phyloP scores from a whole-genome alignment of 2,888 invertebrate species.

The Nomada fucata region DNA sequence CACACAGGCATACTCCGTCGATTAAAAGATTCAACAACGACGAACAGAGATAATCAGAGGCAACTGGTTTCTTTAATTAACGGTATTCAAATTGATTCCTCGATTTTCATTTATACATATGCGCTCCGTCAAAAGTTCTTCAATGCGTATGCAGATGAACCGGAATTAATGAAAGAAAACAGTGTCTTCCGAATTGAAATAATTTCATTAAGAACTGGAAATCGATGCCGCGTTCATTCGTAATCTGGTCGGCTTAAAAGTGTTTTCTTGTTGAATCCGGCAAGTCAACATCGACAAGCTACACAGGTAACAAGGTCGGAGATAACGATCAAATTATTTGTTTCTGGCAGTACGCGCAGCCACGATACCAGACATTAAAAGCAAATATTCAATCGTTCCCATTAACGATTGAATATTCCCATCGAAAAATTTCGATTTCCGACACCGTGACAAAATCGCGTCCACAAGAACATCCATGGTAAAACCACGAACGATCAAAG shows the following conservation, averaged over 20 bases:
- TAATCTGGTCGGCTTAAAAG: background rate
- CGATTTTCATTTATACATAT: background rate
- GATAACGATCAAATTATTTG: too few relatives aligned
- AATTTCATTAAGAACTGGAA: background rate
- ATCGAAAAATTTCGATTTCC: too few relatives aligned
- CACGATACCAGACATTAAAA: too few relatives aligned
- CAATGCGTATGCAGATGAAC: slow-evolving; percentile 18
- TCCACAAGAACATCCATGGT: too few relatives aligned
- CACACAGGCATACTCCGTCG: background rate
- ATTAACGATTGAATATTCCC: too few relatives aligned
- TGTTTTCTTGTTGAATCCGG: background rate
- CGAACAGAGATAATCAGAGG: slow-evolving; percentile 12
- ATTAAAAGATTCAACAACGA: slow-evolving; percentile 25
- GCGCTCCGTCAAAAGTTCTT: background rate
- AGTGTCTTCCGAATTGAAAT: background rate
- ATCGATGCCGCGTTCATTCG: background rate
- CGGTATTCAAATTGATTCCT: slow-evolving; percentile 14
- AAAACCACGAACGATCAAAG: too few relatives aligned
- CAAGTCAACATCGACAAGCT: background rate
- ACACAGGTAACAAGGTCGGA: background rate
- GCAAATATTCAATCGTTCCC: too few relatives aligned
- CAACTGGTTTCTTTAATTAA: slow-evolving; percentile 4
- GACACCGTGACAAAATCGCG: too few relatives aligned
- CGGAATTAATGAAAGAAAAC: background rate
- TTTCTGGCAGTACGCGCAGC: too few relatives aligned